Conservation (phyloP, 37 sponge, comb jelly and placozoan genomes). For the Ephydatia muelleri region DNA sequence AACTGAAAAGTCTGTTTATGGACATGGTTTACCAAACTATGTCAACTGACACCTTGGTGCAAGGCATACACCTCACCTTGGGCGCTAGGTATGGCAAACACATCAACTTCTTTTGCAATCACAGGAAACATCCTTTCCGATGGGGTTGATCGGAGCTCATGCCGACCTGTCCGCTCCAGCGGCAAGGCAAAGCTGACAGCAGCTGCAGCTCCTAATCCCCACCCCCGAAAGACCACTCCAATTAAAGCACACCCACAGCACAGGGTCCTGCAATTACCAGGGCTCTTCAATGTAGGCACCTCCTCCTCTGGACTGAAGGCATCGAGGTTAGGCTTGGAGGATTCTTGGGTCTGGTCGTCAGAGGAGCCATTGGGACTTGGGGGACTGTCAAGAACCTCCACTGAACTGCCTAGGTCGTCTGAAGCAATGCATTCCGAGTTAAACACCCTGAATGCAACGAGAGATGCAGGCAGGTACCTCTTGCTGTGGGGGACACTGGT, state of each 20-base stretch:
- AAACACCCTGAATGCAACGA: neutral
- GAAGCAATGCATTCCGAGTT: neutral
- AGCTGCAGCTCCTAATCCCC: neutral
- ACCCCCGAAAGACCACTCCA: no score
- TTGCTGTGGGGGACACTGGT: constrained; percentile 13
- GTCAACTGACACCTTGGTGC: no score
- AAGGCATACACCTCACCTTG: constrained; percentile 23
- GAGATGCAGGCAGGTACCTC: neutral
- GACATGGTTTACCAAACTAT: no score
- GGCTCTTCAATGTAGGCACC: neutral
- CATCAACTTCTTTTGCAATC: constrained; percentile 65
- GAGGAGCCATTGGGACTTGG: neutral
- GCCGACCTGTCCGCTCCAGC: neutral
- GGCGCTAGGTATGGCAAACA: constrained; percentile 65
- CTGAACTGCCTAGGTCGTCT: constrained; percentile 7
- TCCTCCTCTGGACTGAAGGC: neutral
- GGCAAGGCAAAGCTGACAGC: neutral
- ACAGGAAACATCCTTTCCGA: constrained; percentile 72
- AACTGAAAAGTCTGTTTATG: no score
- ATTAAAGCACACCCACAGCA: no score
- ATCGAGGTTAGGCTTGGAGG: neutral
- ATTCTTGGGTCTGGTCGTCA: neutral
- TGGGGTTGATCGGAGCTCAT: constrained; percentile 19
- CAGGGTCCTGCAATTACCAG: neutral
- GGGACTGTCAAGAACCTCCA: constrained; percentile 9